Conservation (phyloP, 2,113 vertebrate genomes). For the Otus sunia region DNA sequence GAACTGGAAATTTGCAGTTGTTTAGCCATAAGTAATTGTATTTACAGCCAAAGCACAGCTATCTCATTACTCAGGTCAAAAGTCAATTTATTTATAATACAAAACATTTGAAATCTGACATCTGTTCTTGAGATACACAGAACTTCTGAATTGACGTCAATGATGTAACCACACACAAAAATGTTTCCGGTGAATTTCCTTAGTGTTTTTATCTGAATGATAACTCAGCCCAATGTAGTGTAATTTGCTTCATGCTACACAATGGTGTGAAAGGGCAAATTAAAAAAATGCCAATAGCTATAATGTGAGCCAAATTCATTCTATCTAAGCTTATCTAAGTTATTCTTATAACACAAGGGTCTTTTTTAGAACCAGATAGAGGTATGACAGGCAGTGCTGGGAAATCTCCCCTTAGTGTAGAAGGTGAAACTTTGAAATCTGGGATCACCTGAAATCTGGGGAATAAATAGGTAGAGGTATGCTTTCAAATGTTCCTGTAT, state of each 20-base stretch:
- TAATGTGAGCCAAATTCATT: neutral
- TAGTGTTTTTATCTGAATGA: constrained; percentile 13
- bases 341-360: neutral
- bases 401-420: neutral
- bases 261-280: neutral
- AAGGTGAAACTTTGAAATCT: neutral
- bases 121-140: constrained; percentile 64
- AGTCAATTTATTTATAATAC: constrained; percentile 66
- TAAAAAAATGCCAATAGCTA: neutral
- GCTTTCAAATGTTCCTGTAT: neutral
- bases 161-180: constrained; percentile 45
- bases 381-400: neutral
- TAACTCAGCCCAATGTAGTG: neutral
- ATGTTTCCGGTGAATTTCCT: constrained; percentile 19
- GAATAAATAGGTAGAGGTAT: neutral
- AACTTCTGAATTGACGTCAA: constrained; percentile 66
- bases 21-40: constrained; percentile 46
- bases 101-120: constrained; percentile 62
- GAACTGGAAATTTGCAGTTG: constrained; percentile 1
- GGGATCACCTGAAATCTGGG: neutral
- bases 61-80: constrained; percentile 50
- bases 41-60: constrained; percentile 44
- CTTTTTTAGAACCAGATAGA: neutral
- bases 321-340: neutral
- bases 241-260: neutral